phyloP scores from a whole-genome alignment of 1,140 invertebrate species.

The Diachasma alloeum region DNA sequence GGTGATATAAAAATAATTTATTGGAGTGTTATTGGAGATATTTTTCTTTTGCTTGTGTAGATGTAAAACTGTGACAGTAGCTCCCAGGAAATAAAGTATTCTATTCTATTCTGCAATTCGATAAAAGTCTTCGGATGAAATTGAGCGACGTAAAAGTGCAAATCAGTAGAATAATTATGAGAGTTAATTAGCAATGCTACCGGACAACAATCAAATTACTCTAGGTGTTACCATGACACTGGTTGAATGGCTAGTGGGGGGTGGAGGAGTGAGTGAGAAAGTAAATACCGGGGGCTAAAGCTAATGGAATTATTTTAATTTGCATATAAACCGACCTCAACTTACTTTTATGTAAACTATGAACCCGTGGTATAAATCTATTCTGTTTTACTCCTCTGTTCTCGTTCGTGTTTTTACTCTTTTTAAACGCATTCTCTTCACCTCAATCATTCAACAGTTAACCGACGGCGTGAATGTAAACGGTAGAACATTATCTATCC shows the following conservation, averaged over 20 bases:
- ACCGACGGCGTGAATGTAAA: background rate
- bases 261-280: background rate
- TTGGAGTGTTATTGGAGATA: too few species aligned
- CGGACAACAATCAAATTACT: background rate
- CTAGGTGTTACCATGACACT: background rate
- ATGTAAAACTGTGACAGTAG: too few species aligned
- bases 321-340: conserved; percentile 27
- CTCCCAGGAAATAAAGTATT: too few species aligned
- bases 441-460: background rate
- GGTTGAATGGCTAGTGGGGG: background rate
- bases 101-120: too few species aligned
- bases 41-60: too few species aligned
- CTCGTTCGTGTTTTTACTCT: background rate
- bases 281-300: conserved; percentile 8
- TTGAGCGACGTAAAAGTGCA: background rate
- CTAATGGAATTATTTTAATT: conserved; percentile 34
- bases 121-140: background rate
- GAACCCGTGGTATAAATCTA: background rate
- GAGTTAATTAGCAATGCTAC: background rate
- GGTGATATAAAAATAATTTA: too few species aligned
- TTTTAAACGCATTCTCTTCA: background rate
- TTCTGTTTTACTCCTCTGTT: background rate
- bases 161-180: background rate
- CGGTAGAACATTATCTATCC: background rate
- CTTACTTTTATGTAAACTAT: conserved; percentile 1